Base-by-base conservation (phyloP, 2,888 invertebrate genomes). In the Boloria euphrosyne region DNA sequence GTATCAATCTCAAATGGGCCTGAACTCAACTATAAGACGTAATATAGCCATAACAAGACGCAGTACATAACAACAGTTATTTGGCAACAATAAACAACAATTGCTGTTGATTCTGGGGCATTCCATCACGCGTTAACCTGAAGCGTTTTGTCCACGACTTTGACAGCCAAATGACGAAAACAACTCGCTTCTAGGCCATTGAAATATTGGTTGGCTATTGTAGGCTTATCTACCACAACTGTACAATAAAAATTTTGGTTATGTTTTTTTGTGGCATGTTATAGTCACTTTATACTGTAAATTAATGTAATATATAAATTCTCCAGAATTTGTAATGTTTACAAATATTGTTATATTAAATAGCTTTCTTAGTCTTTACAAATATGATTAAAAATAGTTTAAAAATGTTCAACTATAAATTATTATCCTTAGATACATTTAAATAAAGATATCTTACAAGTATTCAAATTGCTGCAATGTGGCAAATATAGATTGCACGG, bases 141-240 rank as follows among this genome's bases (percentile, higher is more conserved):
- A 69, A 75, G 80, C 78, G 76, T 50, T 68, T 57, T 65, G 71
- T 61, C 68, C 75, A 73, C 71, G 69, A 72, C 76, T 76, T 76
- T 79, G 81, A 82, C 81, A 76, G 79, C 74, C 74, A 80, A 82
- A 81, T 80, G 76, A 80, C 80, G 78, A 82, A 83, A 78, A 77
- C 69, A 66, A 65, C 43, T 59, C 65, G 68, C 57, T 70, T 66
- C 70, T 65, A 70, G 71, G 71, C 73, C 71, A 71, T 73, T 72
- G 75, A 73, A 67, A 74, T 73, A 70, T 63, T 69, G 58, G 68
- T 49, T 68, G 69, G 68, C 69, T 69, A 67, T 70, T 66, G 68
- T 65, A 52, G 50, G 61, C 62, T 47, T 31, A 50, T 61, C 38
- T 44, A 63, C 27, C 6, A 18, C 58, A 31, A 62, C 66, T 68